Base-by-base conservation (phyloP, 2,888 invertebrate species). In the Drosophila neutralis region DNA sequence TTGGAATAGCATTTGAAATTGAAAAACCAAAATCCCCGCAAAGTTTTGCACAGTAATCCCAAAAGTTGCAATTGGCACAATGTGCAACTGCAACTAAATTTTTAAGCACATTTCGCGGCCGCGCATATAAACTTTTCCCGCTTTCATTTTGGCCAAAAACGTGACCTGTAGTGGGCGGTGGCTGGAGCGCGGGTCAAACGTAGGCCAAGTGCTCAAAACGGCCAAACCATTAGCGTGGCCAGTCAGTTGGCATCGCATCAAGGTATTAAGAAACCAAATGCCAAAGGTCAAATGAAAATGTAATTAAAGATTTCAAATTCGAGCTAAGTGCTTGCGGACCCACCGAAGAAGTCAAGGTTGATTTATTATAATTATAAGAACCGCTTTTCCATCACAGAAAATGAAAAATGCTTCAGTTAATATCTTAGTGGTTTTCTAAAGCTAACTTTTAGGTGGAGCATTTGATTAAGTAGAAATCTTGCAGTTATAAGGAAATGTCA, bases 51-150 rank as follows among this genome's bases (percentile, higher is more conserved):
- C 57, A n/a, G 45, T 64, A 67, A 70, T 11, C 70, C 51, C 63
- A 73, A 71, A 86, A 73, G 61, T 68, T 80, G 67, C 61, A 67
- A 49, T 56, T 53, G 58, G 60, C 38, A 59, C 66, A 69, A 73
- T 69, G 51, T 68, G 71, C 68, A 65, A 58, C 66, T 79, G 76
- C 62, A 81, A 71, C 77, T 71, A 78, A 70, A 88, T 88, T 88
- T 80, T 88, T 83, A 89, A 88, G 86, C 85, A 74, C 70, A 88
- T 85, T 89, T 83, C 69, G 90, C 72, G 83, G 58, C 49, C 61
- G 75, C 66, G 71, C 58, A 35, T 21, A 69, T 40, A 87, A 89
- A 63, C 63, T 72, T 88, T 89, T 80, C 73, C 67, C 75, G 69
- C 80, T 83, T 88, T 86, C 78, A 89, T 88, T 89, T 86, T 65